Evolutionary conservation across 2,888 invertebrate genomes (phyloP).

Genomic region (Neoitamus cyanurus): DNA sequence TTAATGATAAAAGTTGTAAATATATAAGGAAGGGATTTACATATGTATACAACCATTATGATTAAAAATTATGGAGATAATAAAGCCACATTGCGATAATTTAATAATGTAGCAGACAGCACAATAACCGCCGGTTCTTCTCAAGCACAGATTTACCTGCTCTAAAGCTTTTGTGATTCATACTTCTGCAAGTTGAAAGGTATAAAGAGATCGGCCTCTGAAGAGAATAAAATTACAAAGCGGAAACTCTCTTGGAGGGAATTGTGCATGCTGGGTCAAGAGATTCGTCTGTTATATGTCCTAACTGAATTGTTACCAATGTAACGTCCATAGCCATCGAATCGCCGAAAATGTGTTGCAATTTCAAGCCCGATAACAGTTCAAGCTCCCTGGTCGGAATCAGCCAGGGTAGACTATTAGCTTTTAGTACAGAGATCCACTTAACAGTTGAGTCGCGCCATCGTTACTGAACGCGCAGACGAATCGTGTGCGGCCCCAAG

Average conservation of each 20-base stretch:
- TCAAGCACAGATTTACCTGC: too few relatives aligned
- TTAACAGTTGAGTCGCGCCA: constrained; percentile 20
- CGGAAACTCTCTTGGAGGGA: background rate
- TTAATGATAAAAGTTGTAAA: too few relatives aligned
- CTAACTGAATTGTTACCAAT: background rate
- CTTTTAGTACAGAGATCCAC: background rate
- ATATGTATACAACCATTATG: too few relatives aligned
- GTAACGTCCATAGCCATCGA: background rate
- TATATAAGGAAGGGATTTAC: too few relatives aligned
- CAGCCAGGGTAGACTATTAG: background rate
- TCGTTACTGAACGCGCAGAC: background rate
- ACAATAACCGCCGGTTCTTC: too few relatives aligned
- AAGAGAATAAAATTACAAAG: background rate
- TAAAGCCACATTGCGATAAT: too few relatives aligned
- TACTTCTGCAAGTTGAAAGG: background rate
- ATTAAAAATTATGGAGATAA: too few relatives aligned
- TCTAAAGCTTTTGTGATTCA: background rate
- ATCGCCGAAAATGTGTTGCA: background rate
- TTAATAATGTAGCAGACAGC: too few relatives aligned
- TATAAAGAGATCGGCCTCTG: background rate
- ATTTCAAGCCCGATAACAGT: background rate
- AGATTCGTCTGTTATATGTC: background rate
- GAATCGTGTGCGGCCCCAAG: background rate
- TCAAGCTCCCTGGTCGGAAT: background rate
- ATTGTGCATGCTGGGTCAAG: background rate